A percentile compares a stretch with the other conserved stretches of the same genome.
These are phyloP conservation scores for Sapayoa aenigma DNA, from an alignment of 2,113 vertebrate species.

Conservation along the genomic window DNA sequence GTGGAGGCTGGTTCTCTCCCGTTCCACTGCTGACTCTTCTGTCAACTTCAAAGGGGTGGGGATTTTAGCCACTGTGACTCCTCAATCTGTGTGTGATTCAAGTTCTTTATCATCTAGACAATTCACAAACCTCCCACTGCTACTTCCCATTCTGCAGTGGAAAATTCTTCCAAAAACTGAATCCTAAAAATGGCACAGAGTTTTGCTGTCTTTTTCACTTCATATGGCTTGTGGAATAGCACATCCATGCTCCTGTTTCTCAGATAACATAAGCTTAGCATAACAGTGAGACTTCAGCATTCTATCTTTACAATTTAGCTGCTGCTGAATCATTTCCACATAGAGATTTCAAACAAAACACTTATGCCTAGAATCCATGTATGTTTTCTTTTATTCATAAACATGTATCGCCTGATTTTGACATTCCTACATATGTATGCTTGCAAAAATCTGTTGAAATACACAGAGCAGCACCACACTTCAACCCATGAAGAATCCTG, in stretches of 20 bases:
- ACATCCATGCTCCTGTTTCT: neutral
- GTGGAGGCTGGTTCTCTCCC: fast-evolving
- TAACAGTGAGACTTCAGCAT: neutral
- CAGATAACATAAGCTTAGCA: neutral
- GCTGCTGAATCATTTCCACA: neutral
- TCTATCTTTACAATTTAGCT: neutral
- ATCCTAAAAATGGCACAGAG: neutral
- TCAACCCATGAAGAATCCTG: neutral
- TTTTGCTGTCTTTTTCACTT: neutral
- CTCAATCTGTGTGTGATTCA: neutral
- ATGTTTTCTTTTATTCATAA: neutral
- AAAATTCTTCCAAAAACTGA: constrained; percentile 13
- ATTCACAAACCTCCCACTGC: neutral
- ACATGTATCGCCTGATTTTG: neutral
- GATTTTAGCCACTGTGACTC: neutral
- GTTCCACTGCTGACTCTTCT: fast-evolving
- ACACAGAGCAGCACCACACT: neutral
- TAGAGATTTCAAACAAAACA: neutral
- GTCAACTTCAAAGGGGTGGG: neutral
- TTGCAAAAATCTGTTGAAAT: neutral
- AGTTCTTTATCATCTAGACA: neutral
- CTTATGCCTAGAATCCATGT: neutral
- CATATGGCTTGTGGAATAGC: neutral
- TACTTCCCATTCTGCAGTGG: neutral
- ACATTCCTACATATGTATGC: neutral